Evolutionary conservation across 64 coral and sea anemone species (phyloP).

Genomic region (Montipora efflorescens): DNA sequence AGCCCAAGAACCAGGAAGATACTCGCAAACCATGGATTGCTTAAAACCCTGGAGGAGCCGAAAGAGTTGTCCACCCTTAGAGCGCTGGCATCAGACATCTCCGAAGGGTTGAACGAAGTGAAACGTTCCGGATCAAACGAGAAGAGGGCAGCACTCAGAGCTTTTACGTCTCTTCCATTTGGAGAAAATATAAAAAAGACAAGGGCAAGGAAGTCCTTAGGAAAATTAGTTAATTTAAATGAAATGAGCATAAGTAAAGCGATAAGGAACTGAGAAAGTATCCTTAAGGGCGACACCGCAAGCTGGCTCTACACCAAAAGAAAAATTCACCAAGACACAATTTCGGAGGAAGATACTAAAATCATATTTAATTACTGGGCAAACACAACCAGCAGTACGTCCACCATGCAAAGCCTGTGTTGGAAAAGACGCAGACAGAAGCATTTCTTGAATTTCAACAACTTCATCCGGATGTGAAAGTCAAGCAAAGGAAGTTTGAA

Average conservation of each 20-base stretch:
- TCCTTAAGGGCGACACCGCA: not conserved
- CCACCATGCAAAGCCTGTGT: too few species aligned
- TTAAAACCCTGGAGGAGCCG: not conserved
- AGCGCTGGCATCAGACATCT: constrained; percentile 49
- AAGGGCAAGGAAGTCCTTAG: not conserved
- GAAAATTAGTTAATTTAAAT: constrained; percentile 3
- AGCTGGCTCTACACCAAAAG: not conserved
- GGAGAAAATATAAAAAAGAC: constrained; percentile 22
- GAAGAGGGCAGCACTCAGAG: not conserved
- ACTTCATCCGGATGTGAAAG: too few species aligned
- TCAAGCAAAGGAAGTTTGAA: too few species aligned
- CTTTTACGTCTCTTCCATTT: constrained; percentile 37
- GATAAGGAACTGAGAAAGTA: not conserved
- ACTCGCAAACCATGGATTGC: not conserved
- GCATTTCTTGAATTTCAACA: too few species aligned
- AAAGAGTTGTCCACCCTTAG: not conserved
- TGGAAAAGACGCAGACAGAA: too few species aligned
- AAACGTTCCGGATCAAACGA: constrained; percentile 13
- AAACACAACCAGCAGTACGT: too few species aligned
- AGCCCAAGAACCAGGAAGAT: constrained; percentile 33
- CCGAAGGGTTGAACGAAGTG: not conserved
- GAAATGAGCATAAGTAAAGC: constrained; percentile 17
- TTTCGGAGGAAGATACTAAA: too few species aligned
- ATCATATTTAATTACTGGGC: too few species aligned
- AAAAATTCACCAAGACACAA: too few species aligned